Conservation (phyloP, 2,888 invertebrate species). For the Diabrotica balteata region DNA sequence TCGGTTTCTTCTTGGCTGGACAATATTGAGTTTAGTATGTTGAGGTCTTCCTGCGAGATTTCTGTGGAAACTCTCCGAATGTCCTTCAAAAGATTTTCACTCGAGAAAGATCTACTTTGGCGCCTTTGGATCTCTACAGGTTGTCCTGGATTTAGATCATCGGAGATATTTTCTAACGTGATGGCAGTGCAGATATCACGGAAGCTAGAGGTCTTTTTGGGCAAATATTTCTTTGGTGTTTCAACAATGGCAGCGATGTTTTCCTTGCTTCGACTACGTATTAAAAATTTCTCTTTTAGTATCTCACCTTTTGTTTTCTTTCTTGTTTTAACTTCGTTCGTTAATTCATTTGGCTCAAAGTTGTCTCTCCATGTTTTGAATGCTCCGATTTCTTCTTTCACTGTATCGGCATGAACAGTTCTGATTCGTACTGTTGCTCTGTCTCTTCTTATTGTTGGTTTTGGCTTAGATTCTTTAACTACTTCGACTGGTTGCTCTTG, state of each 20-base stretch:
- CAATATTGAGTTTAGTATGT: conserved; percentile 60
- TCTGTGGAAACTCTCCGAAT: conserved; percentile 67
- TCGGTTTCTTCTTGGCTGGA: conserved; percentile 2
- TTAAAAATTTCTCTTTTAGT: conserved; percentile 77
- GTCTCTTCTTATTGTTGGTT: conserved; percentile 70
- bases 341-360: conserved; percentile 66
- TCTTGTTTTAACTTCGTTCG: conserved; percentile 51
- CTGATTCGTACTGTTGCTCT: conserved; percentile 78
- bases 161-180: conserved; percentile 63
- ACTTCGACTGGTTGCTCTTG: conserved; percentile 10
- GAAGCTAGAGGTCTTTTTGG: conserved; percentile 60
- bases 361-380: conserved; percentile 69
- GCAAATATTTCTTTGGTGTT: conserved; percentile 39
- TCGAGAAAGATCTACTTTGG: conserved; percentile 53
- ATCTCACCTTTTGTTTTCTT: conserved; percentile 69
- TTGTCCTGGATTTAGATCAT: conserved; percentile 65
- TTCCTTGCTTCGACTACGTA: conserved; percentile 69
- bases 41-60: conserved; percentile 64
- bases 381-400: conserved; percentile 47
- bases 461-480: conserved; percentile 57
- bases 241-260: conserved; percentile 50
- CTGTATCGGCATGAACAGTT: conserved; percentile 63
- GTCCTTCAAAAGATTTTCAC: conserved; percentile 53
- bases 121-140: conserved; percentile 57
- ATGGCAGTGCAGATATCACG: conserved; percentile 66